A percentile compares a stretch with the other conserved stretches of the same genome.
Conservation (phyloP, 2,797 vertebrate species). For the Melanotaenia parkinsoni region DNA sequence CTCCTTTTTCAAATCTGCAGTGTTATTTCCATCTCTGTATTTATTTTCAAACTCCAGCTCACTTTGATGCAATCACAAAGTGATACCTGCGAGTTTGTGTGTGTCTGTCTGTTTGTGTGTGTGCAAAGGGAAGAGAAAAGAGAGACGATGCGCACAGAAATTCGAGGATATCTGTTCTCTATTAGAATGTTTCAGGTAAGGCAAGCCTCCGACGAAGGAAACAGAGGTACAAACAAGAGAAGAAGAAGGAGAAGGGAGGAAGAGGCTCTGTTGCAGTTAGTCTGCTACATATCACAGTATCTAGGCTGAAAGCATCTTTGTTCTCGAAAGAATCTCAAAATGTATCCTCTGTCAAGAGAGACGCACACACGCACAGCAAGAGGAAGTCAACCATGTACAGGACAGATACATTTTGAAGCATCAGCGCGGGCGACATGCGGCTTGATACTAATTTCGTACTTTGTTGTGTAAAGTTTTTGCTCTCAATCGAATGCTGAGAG, state of each 20-base stretch:
- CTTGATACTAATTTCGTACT: slow-evolving; percentile 91
- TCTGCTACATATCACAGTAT: slow-evolving; percentile 88
- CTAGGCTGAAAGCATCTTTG: slow-evolving; percentile 84
- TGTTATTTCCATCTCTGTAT: slow-evolving; percentile 46
- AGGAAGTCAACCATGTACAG: slow-evolving; percentile 79
- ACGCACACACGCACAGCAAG: slow-evolving; percentile 81
- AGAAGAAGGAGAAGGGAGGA: slow-evolving; percentile 70
- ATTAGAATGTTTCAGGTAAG: slow-evolving; percentile 94
- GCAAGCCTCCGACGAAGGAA: slow-evolving; percentile 88
- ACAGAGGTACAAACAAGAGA: slow-evolving; percentile 84
- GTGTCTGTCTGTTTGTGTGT: slow-evolving; percentile 42
- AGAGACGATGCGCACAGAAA: slow-evolving; percentile 93
- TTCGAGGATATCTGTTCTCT: slow-evolving; percentile 99
- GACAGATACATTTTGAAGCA: slow-evolving; percentile 98
- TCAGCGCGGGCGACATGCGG: slow-evolving; percentile 90
- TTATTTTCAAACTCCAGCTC: slow-evolving; percentile 54
- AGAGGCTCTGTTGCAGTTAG: slow-evolving; percentile 84
- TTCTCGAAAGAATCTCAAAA: slow-evolving; percentile 90
- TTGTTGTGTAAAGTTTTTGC: slow-evolving; percentile 79
- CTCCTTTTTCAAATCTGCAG: slow-evolving; percentile 54
- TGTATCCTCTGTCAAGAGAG: slow-evolving; percentile 90
- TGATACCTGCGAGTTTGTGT: slow-evolving; percentile 42
- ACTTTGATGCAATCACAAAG: slow-evolving; percentile 76
- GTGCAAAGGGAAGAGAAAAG: slow-evolving; percentile 51
- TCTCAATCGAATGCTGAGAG: slow-evolving; percentile 81